Percentiles rank a stretch among this genome's conserved stretches.
These are phyloP conservation scores for Mesochorus sp. DNA, from an alignment of 2,888 invertebrate genomes.

Conservation along the genomic window DNA sequence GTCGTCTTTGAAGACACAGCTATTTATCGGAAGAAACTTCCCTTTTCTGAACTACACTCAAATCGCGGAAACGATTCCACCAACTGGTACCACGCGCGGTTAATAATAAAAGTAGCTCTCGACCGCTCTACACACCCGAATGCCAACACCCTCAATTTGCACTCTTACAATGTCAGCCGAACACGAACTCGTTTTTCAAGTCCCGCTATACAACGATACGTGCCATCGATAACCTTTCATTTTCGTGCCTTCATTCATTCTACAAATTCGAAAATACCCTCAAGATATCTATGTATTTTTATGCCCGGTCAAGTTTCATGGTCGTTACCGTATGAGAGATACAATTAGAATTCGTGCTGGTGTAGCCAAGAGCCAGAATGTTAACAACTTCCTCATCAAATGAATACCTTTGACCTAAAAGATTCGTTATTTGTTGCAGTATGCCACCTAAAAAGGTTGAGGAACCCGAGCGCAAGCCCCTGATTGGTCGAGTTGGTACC, in stretches of 20 bases:
- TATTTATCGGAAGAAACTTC: constrained; percentile 44
- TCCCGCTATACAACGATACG: constrained; percentile 7
- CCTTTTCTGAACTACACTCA: constrained; percentile 31
- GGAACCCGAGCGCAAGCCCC: constrained; percentile 93
- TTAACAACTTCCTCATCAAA: neutral
- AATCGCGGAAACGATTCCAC: constrained; percentile 68
- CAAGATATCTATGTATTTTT: constrained; percentile 25
- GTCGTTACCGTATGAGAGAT: constrained; percentile 36
- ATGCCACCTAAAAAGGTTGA: constrained; percentile 96
- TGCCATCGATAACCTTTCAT: constrained; percentile 54
- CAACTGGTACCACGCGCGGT: constrained; percentile 65
- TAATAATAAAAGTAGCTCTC: constrained; percentile 68
- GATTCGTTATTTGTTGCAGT: constrained; percentile 73
- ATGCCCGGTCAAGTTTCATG: constrained; percentile 37
- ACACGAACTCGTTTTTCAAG: constrained; percentile 41
- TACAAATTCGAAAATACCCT: constrained; percentile 3
- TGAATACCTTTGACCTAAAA: neutral
- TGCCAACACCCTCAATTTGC: constrained; percentile 56
- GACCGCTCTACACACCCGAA: constrained; percentile 14
- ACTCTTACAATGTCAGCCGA: constrained; percentile 56
- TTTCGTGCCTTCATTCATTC: constrained; percentile 48
- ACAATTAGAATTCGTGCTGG: neutral
- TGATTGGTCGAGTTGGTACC: constrained; percentile 97
- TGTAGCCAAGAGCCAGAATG: neutral
- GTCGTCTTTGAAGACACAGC: constrained; percentile 37